Base-by-base conservation (phyloP, 2,888 invertebrate genomes). In the Fragum fragum region DNA sequence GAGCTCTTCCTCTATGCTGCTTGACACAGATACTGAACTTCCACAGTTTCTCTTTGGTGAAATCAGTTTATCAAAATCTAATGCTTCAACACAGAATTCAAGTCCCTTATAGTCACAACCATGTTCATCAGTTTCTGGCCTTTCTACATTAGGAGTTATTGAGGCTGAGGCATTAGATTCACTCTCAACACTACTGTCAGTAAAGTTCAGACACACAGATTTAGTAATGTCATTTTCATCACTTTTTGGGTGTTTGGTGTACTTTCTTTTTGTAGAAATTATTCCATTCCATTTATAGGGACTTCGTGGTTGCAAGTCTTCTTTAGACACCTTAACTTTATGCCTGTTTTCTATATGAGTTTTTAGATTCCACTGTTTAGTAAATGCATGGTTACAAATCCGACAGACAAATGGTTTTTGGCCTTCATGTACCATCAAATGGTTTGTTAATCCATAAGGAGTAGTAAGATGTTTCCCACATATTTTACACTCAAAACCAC, bases 351-450 rank as follows among this genome's bases (percentile, higher is more conserved):
- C 79, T 32, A 83, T 76, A 73, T 83, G 83, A 57, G 83, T 83
- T 71, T 83, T 83, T 28, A 83, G 63, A 61, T 83, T 83, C 83
- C 83, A 83, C 83, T 83, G 83, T 66, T 83, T 83, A 11, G 83
- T 83, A 57, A 83, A 83, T 42, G 83, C 83, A 69, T 83, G 83
- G 52, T 83, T 76, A 79, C 83, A 83, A 16, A 83, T 70, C 61
- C 68, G 69, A 39, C 83, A 83, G 32, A 83, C 79, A 74, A 83
- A 83, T 26, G 83, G 83, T 36, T 83, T 83, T 52, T 83, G 83
- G 16, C 83, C 83, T n/a, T 83, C 83, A 83, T 83, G 83, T 32
- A 83, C 83, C 83, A 83, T 83, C 55, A 83, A 79, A 83, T 83
- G 83, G 59, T 83, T 83, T 39, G 79, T 73, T 5, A 83, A 63